Percentiles rank a stretch among this genome's conserved stretches.
Conservation (phyloP, 1,140 invertebrate genomes). For the Drosophila baimaii region DNA sequence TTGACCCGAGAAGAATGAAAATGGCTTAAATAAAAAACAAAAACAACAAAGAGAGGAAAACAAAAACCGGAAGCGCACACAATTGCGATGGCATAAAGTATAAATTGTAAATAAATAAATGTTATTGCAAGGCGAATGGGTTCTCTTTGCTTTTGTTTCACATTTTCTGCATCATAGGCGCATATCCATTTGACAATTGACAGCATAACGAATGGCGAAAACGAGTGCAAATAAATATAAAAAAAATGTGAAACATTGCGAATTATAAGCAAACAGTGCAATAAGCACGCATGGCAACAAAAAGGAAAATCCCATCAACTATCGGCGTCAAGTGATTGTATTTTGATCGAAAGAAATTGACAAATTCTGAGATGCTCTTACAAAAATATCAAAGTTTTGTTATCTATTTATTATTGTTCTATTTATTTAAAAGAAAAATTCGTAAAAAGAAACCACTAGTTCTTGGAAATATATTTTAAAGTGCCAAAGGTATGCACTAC, state of each 20-base stretch:
- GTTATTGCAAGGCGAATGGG: conserved; percentile 27
- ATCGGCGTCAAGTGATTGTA: background rate
- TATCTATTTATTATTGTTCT: background rate
- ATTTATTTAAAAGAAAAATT: too few species aligned
- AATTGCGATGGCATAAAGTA: conserved; percentile 39
- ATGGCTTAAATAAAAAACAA: conserved; percentile 14
- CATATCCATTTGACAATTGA: conserved; percentile 49
- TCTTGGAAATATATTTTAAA: too few species aligned
- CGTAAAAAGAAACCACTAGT: background rate
- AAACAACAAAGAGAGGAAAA: background rate
- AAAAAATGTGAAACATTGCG: conserved; percentile 5
- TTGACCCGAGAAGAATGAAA: conserved; percentile 49
- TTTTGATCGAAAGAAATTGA: background rate
- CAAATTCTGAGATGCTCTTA: background rate
- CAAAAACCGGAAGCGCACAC: conserved; percentile 65
- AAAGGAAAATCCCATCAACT: background rate
- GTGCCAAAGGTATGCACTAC: too few species aligned
- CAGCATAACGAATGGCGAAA: conserved; percentile 12
- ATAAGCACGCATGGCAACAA: background rate
- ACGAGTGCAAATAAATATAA: conserved; percentile 18
- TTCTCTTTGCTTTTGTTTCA: conserved; percentile 21
- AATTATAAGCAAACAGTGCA: conserved; percentile 26
- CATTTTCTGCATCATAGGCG: conserved; percentile 41
- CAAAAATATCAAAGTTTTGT: background rate
- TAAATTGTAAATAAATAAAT: conserved; percentile 48